Conservation (phyloP, 2,888 invertebrate genomes). For the Drosophila meridionalis region DNA sequence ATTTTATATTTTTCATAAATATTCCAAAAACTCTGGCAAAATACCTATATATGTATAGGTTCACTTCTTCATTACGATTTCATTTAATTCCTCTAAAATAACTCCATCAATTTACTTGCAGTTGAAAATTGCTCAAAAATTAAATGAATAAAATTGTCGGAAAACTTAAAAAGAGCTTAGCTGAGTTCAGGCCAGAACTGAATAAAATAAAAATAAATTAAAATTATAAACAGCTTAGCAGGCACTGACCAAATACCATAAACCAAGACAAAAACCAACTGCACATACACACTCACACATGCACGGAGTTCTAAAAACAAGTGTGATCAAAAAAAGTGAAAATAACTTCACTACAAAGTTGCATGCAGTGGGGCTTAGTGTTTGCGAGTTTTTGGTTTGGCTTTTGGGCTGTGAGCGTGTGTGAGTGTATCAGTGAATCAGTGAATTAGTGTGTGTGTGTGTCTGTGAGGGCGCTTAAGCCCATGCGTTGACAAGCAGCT, state of each 20-base stretch:
- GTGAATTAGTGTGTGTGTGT: constrained; percentile 14
- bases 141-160: constrained; percentile 30
- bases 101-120: constrained; percentile 9
- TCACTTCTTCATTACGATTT: neutral
- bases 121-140: constrained; percentile 33
- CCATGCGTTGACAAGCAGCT: constrained; percentile 44
- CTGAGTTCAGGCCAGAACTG: constrained; percentile 20
- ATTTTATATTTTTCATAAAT: neutral
- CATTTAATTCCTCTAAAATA: constrained; percentile 1
- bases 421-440: neutral
- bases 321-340: constrained; percentile 51
- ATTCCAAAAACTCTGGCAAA: neutral
- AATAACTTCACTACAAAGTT: constrained; percentile 60
- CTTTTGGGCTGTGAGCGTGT: constrained; percentile 33
- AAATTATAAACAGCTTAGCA: constrained; percentile 75
- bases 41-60: neutral
- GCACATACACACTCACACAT: neutral
- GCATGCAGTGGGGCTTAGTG: constrained; percentile 69
- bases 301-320: constrained; percentile 24
- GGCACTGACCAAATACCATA: constrained; percentile 62
- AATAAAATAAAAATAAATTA: constrained; percentile 56
- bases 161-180: constrained; percentile 50
- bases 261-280: constrained; percentile 68
- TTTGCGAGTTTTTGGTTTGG: constrained; percentile 66
- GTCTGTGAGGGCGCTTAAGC: constrained; percentile 37